These are phyloP conservation scores for Mesembrinibis cayennensis DNA, from an alignment of 2,113 vertebrate genomes.

Conservation along the genomic window DNA sequence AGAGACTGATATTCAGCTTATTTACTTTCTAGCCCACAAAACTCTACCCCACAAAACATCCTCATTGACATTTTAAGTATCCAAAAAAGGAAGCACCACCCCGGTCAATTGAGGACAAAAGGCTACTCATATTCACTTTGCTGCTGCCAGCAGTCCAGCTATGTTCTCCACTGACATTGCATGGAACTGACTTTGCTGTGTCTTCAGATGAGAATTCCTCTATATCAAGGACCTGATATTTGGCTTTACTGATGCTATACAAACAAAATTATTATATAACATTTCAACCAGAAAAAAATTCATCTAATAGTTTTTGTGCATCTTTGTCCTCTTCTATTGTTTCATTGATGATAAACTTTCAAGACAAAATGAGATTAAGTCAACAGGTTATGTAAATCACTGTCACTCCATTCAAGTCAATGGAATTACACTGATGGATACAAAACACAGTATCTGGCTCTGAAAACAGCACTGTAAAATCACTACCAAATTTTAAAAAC, in stretches of 20 bases:
- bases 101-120: background rate
- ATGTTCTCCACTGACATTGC: background rate
- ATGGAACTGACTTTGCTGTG: background rate
- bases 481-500: background rate
- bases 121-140: background rate
- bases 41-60: background rate
- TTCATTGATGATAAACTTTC: background rate
- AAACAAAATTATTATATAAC: background rate
- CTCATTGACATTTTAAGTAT: background rate
- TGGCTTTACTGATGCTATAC: background rate
- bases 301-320: background rate
- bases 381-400: background rate
- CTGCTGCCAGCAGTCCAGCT: background rate
- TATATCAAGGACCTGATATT: background rate
- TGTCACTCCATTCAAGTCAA: background rate
- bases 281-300: background rate
- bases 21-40: background rate
- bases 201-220: background rate
- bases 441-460: background rate
- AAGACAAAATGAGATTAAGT: background rate
- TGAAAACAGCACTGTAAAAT: background rate
- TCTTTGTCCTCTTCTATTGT: background rate
- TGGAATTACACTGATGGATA: background rate
- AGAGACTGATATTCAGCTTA: background rate
- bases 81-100: background rate